Evolutionary conservation across 2,113 vertebrate genomes (phyloP), one percentile per base, ranked within the genome.

Genomic region (Anolis carolinensis): DNA sequence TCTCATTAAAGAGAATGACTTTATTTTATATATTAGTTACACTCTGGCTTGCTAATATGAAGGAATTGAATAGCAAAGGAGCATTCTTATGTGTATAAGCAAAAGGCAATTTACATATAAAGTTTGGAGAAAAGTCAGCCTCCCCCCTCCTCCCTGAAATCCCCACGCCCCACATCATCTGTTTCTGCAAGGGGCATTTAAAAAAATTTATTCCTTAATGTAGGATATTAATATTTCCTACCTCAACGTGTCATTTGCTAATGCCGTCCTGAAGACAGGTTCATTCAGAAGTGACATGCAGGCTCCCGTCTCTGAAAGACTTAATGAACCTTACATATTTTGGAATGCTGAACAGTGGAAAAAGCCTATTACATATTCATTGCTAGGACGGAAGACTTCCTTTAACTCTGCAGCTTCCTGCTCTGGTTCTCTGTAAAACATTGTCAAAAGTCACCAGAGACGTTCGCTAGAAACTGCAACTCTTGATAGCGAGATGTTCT

Each of bases 1-100:
- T 96, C 96, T 97, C 96, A 97, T 97, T 97, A 97, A 97, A 96
- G 94, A 95, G 96, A 97, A 97, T 96, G 96, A 95, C 96, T 97
- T 96, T 96, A 96, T 96, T 97, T 97, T 97, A 97, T 97, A 96
- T 97, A 97, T 97, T 97, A 97, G 96, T 97, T 96, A 96, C 95
- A 96, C 89, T 96, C 94, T 91, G 94, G 94, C 95, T 96, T 95
- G 95, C 96, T 97, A 97, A 97, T 96, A 96, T 95, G 95, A 96
- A 96, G 94, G 93, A 96, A 95, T 95, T 96, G 96, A 95, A 93
- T 93, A 96, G 93, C 90, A 91, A 93, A 86, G 95, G 95, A 95
- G 87, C 94, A 96, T 96, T 97, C 94, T 96, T 96, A 96, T 95
- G 95, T 95, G 95, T 96, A 96, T 96, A 96, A 97, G 95, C 86